These are phyloP conservation scores for Hanleya hanleyi DNA, from an alignment of 2,888 invertebrate species.

Conservation along the genomic window DNA sequence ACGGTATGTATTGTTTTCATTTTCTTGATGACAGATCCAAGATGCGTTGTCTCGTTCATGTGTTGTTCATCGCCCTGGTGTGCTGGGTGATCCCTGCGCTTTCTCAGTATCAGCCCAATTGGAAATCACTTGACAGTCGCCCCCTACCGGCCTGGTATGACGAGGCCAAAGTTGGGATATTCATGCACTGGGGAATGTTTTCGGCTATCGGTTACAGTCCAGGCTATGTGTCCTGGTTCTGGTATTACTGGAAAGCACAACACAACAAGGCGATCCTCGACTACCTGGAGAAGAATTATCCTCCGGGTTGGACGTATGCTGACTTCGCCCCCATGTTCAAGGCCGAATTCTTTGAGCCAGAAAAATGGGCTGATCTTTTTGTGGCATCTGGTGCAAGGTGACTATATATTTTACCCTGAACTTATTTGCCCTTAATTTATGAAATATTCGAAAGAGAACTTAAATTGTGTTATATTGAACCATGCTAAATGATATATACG, in stretches of 20 bases:
- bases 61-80: no score
- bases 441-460: no score
- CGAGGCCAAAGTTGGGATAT: constrained; percentile 73
- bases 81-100: no score
- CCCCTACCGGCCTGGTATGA: constrained; percentile 73
- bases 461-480: no score
- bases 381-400: constrained; percentile 88
- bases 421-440: no score
- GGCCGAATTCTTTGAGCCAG: constrained; percentile 88
- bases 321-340: constrained; percentile 91
- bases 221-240: constrained; percentile 85
- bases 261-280: constrained; percentile 47
- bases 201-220: constrained; percentile 37
- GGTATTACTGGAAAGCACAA: constrained; percentile 82
- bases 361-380: constrained; percentile 88
- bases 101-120: constrained; percentile 51
- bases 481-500: no score
- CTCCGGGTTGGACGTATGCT: constrained; percentile 89
- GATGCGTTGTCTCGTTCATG: no score
- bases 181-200: constrained; percentile 74
- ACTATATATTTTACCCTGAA: constrained; percentile 27
- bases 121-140: constrained; percentile 72
- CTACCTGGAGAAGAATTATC: constrained; percentile 88
- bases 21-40: no score
- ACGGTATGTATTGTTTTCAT: no score